Evolutionary conservation across 2,888 invertebrate species (phyloP), one percentile per base, ranked within the genome.

Genomic region (Apoderus coryli): DNA sequence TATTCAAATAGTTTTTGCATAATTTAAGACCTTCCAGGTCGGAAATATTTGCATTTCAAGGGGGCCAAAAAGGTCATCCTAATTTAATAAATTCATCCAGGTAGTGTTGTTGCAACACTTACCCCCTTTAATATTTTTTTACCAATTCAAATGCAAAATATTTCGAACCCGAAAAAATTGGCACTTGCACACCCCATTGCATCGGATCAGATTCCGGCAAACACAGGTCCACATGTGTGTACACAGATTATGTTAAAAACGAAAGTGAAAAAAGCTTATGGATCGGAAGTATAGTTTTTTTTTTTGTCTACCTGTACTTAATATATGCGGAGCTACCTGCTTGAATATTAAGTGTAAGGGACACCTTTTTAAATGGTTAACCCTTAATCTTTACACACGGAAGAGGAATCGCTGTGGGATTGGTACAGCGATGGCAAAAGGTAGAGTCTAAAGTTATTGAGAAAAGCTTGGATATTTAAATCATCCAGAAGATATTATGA

Each of bases 261-360:
- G 43, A 44, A 46, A 42, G 34, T 36, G 37, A 46, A 32, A 38
- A 27, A 42, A 38, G 37, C 35, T 38, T 41, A 37, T 32, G 38
- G 43, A 46, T 46, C 46, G 48, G 50, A 49, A 50, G 48, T 39
- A 39, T 38, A 40, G n/a, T n/a, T n/a, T n/a, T n/a, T n/a, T 50
- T 56, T 56, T 56, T 56, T 56, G 46, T 50, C 57, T 59, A 58
- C 58, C 58, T 59, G 58, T 52, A 48, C 57, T 56, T 54, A 57
- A 58, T 53, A 52, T 56, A 56, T 54, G 53, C 56, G 47, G 45
- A 53, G 50, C 53, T 59, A 59, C 59, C 59, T 59, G 59, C 57
- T 56, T 56, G 57, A 51, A 58, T 59, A 57, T 58, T 58, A 57
- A 57, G 57, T 58, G 59, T 56, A 57, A 58, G 52, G 53, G 57